These are phyloP conservation scores for Acleris holmiana DNA, from an alignment of 2,888 invertebrate species.

Conservation along the genomic window DNA sequence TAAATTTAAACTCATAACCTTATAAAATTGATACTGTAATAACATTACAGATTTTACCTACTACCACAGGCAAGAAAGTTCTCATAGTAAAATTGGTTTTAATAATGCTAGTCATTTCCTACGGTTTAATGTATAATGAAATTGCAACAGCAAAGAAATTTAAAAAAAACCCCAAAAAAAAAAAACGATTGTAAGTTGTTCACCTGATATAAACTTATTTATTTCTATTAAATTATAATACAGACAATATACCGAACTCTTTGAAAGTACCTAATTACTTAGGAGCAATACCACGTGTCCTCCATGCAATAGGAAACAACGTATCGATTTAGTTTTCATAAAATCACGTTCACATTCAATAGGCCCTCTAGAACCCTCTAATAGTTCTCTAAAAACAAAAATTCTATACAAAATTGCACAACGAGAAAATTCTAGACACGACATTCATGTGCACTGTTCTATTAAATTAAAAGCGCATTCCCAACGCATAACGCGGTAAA, in stretches of 20 bases:
- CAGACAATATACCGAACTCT: too few relatives aligned
- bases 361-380: background rate
- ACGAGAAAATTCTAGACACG: slow-evolving; percentile 52
- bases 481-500: slow-evolving; percentile 55
- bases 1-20: too few relatives aligned
- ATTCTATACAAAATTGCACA: slow-evolving; percentile 31
- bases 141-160: too few relatives aligned
- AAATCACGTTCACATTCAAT: background rate
- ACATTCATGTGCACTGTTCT: slow-evolving; percentile 58
- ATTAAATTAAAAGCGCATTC: slow-evolving; percentile 50
- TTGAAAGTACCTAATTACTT: too few relatives aligned
- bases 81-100: too few relatives aligned
- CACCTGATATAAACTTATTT: slow-evolving; percentile 38
- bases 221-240: too few relatives aligned
- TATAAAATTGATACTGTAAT: too few relatives aligned
- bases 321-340: slow-evolving; percentile 33
- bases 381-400: slow-evolving; percentile 36
- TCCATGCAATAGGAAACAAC: slow-evolving; percentile 30
- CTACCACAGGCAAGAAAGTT: too few relatives aligned
- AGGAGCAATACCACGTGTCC: slow-evolving; percentile 30
- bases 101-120: too few relatives aligned
- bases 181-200: slow-evolving; percentile 47
- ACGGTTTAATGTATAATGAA: too few relatives aligned
- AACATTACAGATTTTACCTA: too few relatives aligned
- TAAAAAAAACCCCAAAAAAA: too few relatives aligned